These are phyloP conservation scores for Limnephilus rhombicus DNA, from an alignment of 2,888 invertebrate genomes.

Conservation along the genomic window DNA sequence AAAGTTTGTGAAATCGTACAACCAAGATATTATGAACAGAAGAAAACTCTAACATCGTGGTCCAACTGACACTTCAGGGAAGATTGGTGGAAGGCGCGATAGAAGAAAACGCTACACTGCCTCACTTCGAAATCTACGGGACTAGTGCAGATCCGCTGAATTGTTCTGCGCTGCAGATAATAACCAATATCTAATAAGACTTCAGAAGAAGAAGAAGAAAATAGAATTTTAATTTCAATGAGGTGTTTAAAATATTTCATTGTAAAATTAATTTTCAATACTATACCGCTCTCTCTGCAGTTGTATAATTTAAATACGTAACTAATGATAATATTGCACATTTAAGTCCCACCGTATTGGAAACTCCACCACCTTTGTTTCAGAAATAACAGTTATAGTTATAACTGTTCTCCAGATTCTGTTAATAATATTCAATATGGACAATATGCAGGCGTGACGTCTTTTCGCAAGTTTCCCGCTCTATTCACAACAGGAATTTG, in stretches of 20 bases:
- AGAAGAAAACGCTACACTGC: too few species aligned
- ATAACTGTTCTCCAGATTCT: background rate
- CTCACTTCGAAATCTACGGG: too few species aligned
- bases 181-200: too few species aligned
- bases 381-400: background rate
- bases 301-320: background rate
- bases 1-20: too few species aligned
- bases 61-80: too few species aligned
- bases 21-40: too few species aligned
- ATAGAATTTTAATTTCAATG: too few species aligned
- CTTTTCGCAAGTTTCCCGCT: background rate
- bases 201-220: too few species aligned
- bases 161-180: too few species aligned
- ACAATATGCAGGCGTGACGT: background rate
- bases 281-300: background rate
- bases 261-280: background rate
- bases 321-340: background rate
- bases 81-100: too few species aligned
- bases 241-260: background rate
- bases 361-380: background rate
- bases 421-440: background rate
- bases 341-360: background rate
- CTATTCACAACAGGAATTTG: background rate
- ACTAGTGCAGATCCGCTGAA: too few species aligned
- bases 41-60: too few species aligned